A percentile compares a stretch with the other conserved stretches of the same genome.
These are phyloP conservation scores for Thalpophila matura DNA, from an alignment of 2,888 invertebrate species.

Conservation along the genomic window DNA sequence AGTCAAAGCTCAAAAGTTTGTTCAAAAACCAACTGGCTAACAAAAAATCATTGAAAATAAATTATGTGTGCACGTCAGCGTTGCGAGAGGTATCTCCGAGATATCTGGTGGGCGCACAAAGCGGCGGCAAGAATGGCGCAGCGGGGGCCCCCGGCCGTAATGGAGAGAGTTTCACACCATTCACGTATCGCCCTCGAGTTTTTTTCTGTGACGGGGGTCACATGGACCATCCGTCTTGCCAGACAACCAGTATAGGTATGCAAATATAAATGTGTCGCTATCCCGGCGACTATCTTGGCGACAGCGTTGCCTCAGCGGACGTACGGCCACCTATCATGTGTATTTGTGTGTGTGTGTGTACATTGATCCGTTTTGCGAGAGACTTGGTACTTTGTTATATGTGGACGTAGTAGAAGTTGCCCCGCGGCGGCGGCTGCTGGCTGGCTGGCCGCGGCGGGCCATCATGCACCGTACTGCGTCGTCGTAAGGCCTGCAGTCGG, in stretches of 20 bases:
- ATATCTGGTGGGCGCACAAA: slow-evolving; percentile 76
- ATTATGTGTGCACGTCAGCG: slow-evolving; percentile 80
- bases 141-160: slow-evolving; percentile 80
- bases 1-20: slow-evolving; percentile 71
- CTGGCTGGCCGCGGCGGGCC: slow-evolving; percentile 20
- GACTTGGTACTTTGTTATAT: not conserved
- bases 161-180: slow-evolving; percentile 83
- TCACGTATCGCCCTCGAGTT: slow-evolving; percentile 77
- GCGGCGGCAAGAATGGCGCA: slow-evolving; percentile 78
- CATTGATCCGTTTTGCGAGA: slow-evolving; percentile 10
- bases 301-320: slow-evolving; percentile 30
- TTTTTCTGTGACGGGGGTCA: slow-evolving; percentile 80
- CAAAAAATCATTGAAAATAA: slow-evolving; percentile 79
- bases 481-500: slow-evolving; percentile 44
- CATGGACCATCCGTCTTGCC: slow-evolving; percentile 77
- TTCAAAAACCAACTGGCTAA: slow-evolving; percentile 74
- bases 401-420: not conserved
- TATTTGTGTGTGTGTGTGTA: too few relatives aligned
- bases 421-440: slow-evolving; percentile 24
- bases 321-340: not conserved
- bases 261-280: slow-evolving; percentile 67
- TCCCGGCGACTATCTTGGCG: slow-evolving; percentile 38
- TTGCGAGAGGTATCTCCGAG: slow-evolving; percentile 67
- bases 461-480: slow-evolving; percentile 37
- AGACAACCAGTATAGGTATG: slow-evolving; percentile 70